A percentile compares a stretch with the other conserved stretches of the same genome.
Evolutionary conservation across 2,888 invertebrate species (phyloP).

Genomic region (Thera obeliscata): DNA sequence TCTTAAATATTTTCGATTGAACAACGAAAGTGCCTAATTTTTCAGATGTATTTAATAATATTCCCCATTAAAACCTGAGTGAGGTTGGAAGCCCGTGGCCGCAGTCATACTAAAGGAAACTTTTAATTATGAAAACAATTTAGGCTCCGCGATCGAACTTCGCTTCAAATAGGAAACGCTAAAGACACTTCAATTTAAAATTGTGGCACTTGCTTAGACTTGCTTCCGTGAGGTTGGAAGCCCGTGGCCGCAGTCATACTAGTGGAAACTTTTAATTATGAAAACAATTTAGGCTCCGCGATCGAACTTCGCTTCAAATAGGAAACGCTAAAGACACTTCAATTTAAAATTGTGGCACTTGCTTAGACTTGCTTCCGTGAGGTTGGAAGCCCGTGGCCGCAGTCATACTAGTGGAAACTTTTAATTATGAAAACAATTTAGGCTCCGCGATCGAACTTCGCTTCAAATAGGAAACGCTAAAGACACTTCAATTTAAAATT

Average conservation of each 20-base stretch:
- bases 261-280: slow-evolving; percentile 30
- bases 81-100: neutral
- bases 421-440: slow-evolving; percentile 29
- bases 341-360: slow-evolving; percentile 25
- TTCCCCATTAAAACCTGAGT: neutral
- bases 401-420: slow-evolving; percentile 22
- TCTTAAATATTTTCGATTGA: too few species aligned
- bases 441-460: slow-evolving; percentile 24
- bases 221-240: neutral
- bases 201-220: slow-evolving; percentile 13
- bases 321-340: slow-evolving; percentile 27
- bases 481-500: slow-evolving; percentile 31
- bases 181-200: slow-evolving; percentile 30
- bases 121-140: slow-evolving; percentile 31
- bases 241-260: slow-evolving; percentile 7
- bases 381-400: neutral
- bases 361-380: neutral
- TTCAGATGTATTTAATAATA: too few species aligned
- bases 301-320: slow-evolving; percentile 24
- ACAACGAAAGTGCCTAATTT: too few species aligned
- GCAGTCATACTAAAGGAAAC: slow-evolving; percentile 17
- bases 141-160: slow-evolving; percentile 24
- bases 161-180: slow-evolving; percentile 20
- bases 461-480: slow-evolving; percentile 20
- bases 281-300: slow-evolving; percentile 22